Percentiles rank a stretch among this genome's conserved stretches.
These are phyloP conservation scores for Dorcus parallelipipedus DNA, from an alignment of 2,888 invertebrate species.

Conservation along the genomic window DNA sequence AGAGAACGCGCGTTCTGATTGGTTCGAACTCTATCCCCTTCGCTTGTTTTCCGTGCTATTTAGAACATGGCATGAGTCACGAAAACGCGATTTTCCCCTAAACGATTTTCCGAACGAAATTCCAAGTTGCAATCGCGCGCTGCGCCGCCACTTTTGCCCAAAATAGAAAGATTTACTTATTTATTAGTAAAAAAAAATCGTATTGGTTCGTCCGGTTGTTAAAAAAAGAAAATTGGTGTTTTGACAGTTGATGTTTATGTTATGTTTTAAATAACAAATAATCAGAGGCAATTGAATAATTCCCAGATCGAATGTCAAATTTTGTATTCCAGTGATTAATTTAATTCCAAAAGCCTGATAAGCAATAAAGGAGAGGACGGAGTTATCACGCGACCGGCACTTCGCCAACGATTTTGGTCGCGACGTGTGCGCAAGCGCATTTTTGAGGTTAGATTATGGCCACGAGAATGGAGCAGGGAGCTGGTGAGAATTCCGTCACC, in stretches of 20 bases:
- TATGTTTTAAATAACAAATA: neutral
- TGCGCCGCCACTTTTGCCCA: too few species aligned
- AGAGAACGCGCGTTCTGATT: constrained; percentile 17
- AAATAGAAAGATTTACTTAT: too few species aligned
- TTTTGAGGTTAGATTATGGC: constrained; percentile 23
- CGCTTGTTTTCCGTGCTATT: constrained; percentile 14
- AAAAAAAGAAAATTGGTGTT: too few species aligned
- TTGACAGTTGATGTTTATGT: too few species aligned
- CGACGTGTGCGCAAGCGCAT: constrained; percentile 22
- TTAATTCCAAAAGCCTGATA: neutral
- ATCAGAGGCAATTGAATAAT: constrained; percentile 8
- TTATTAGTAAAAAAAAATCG: too few species aligned
- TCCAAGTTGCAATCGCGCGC: too few species aligned
- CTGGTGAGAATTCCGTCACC: constrained; percentile 24
- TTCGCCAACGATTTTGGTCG: constrained; percentile 15
- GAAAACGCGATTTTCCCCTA: neutral
- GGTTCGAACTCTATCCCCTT: constrained; percentile 19
- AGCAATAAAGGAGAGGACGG: constrained; percentile 10
- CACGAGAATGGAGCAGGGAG: constrained; percentile 29
- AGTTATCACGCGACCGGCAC: constrained; percentile 20
- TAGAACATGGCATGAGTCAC: constrained; percentile 19
- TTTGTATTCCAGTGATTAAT: constrained; percentile 9
- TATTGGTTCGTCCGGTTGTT: too few species aligned
- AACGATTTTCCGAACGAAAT: too few species aligned
- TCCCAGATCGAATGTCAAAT: constrained; percentile 12